These are phyloP conservation scores for Moxostoma hubbsi DNA, from an alignment of 2,797 vertebrate species.

Conservation along the genomic window DNA sequence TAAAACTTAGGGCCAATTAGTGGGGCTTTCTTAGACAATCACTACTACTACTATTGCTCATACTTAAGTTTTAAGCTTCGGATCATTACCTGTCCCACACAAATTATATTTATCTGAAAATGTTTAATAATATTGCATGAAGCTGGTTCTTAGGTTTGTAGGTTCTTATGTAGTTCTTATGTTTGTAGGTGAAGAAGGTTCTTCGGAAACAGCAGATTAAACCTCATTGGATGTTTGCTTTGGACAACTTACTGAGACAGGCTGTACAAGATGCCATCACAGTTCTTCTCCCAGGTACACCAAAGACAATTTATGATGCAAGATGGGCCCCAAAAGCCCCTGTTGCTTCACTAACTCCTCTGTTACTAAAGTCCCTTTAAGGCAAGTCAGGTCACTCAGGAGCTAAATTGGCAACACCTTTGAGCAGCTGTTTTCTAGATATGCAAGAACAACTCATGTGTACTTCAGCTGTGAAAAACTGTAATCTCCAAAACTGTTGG, in stretches of 20 bases:
- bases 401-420: too few species aligned
- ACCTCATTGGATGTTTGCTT: conserved; percentile 95
- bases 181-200: conserved; percentile 85
- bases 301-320: background rate
- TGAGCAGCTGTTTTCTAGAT: too few species aligned
- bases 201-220: conserved; percentile 85
- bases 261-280: conserved; percentile 84
- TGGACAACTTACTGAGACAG: conserved; percentile 87
- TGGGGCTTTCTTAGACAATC: too few species aligned
- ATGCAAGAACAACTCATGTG: too few species aligned
- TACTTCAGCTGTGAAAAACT: too few species aligned
- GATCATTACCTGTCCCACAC: too few species aligned
- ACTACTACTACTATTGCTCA: background rate
- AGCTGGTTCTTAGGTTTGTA: too few species aligned
- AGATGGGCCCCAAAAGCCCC: background rate
- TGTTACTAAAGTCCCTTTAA: background rate
- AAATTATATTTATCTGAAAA: too few species aligned
- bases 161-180: background rate
- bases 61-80: background rate
- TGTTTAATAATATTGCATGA: too few species aligned
- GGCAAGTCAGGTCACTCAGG: too few species aligned
- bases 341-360: background rate
- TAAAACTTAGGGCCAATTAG: background rate
- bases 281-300: conserved; percentile 80
- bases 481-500: too few species aligned